Evolutionary conservation across 2,888 invertebrate species (phyloP).

Genomic region (Xanthorhoe spadicearia): DNA sequence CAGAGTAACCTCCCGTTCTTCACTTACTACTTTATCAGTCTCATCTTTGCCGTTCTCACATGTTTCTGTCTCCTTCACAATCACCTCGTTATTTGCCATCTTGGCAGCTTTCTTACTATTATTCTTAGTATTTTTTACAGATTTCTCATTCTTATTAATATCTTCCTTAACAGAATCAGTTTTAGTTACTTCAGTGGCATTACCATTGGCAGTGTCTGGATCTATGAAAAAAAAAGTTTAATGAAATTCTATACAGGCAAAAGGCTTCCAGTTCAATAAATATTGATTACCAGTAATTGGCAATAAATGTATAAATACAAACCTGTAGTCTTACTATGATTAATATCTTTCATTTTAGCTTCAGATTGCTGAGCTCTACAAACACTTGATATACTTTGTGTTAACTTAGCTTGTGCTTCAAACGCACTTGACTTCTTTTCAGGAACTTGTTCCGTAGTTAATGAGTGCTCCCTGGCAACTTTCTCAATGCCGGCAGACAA

Average conservation of each 20-base stretch:
- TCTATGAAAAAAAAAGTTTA: slow-evolving; percentile 51
- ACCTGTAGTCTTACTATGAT: slow-evolving; percentile 75
- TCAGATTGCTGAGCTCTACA: slow-evolving; percentile 68
- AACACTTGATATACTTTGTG: slow-evolving; percentile 75
- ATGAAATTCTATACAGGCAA: neutral
- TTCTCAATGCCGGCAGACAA: slow-evolving; percentile 78
- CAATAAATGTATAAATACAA: slow-evolving; percentile 42
- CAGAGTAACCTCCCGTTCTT: slow-evolving; percentile 58
- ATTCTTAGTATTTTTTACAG: slow-evolving; percentile 70
- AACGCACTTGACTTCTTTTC: slow-evolving; percentile 68
- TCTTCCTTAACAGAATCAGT: slow-evolving; percentile 72
- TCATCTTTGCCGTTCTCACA: slow-evolving; percentile 80
- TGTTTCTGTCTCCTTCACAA: slow-evolving; percentile 64
- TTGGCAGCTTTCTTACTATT: slow-evolving; percentile 68
- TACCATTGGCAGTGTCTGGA: slow-evolving; percentile 76
- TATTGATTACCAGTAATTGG: neutral
- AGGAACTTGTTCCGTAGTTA: slow-evolving; percentile 46
- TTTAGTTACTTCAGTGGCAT: slow-evolving; percentile 64
- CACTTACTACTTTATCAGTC: slow-evolving; percentile 78
- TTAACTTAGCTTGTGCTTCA: slow-evolving; percentile 78
- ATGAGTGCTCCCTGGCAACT: slow-evolving; percentile 65
- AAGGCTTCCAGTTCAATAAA: neutral
- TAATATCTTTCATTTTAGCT: slow-evolving; percentile 79
- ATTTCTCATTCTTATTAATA: slow-evolving; percentile 76
- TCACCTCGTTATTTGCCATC: slow-evolving; percentile 62